Conservation (phyloP, 23 tunicate species). For the Styela clava region DNA sequence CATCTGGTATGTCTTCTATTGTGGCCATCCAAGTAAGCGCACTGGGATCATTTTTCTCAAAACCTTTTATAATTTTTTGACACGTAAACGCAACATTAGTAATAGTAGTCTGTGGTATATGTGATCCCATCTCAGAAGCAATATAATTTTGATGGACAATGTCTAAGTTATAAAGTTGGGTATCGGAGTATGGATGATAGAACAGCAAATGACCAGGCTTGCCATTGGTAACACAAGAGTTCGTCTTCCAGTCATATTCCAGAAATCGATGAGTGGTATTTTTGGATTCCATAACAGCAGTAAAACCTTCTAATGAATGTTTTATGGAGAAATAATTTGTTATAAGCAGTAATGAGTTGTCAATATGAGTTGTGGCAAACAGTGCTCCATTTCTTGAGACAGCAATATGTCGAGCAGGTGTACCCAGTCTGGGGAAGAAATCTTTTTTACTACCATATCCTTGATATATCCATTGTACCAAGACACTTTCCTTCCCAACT, state of each 20-base stretch:
- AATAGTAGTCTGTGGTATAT: not conserved
- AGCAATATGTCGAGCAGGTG: conserved; percentile 28
- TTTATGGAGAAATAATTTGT: conserved; percentile 44
- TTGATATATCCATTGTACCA: conserved; percentile 62
- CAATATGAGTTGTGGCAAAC: conserved; percentile 55
- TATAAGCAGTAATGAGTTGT: conserved; percentile 59
- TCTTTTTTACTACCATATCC: conserved; percentile 15
- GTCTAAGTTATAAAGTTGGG: conserved; percentile 76
- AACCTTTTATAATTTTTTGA: not conserved
- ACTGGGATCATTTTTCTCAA: not conserved
- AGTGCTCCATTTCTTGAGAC: conserved; percentile 34
- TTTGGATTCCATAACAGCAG: not conserved
- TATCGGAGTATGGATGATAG: conserved; percentile 49
- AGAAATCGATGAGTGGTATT: not conserved
- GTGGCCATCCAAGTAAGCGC: conserved; percentile 59
- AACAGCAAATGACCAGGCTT: conserved; percentile 91
- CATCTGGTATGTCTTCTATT: conserved; percentile 33
- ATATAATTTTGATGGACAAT: conserved; percentile 55
- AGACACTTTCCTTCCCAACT: conserved; percentile 48
- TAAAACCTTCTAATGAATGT: conserved; percentile 65
- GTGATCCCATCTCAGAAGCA: conserved; percentile 31
- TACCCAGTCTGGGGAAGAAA: conserved; percentile 68
- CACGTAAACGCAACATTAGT: not conserved
- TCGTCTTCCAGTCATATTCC: conserved; percentile 46
- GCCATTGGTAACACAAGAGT: conserved; percentile 77